Percentiles rank a stretch among this genome's conserved stretches.
Evolutionary conservation across 2,888 invertebrate genomes (phyloP).

Genomic region (Yponomeuta sedellus): DNA sequence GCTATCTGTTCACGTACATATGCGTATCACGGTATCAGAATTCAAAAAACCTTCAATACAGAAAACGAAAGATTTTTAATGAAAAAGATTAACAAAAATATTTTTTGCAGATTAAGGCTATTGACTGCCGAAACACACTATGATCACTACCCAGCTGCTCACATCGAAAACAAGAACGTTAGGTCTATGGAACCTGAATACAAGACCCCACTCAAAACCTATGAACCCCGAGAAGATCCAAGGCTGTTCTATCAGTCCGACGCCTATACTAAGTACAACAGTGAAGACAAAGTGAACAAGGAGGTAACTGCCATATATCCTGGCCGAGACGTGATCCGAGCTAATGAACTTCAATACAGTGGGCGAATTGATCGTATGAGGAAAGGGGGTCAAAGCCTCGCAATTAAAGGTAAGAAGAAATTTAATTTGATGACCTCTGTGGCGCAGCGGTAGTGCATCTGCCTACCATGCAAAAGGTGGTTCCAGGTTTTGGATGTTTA

Average conservation of each 20-base stretch:
- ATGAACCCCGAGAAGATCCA: slow-evolving; percentile 63
- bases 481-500: too few relatives aligned
- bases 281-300: slow-evolving; percentile 44
- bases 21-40: too few relatives aligned
- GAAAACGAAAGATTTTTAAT: background rate
- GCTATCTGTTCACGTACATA: too few relatives aligned
- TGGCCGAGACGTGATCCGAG: slow-evolving; percentile 47
- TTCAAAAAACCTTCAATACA: too few relatives aligned
- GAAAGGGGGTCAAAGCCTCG: background rate
- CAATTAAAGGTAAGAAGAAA: background rate
- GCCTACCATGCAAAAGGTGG: too few relatives aligned
- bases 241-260: slow-evolving; percentile 63
- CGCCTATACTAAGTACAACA: slow-evolving; percentile 56
- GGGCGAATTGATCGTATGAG: background rate
- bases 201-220: slow-evolving; percentile 35
- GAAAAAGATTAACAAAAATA: background rate
- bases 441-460: too few relatives aligned
- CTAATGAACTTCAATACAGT: slow-evolving; percentile 25
- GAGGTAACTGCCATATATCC: slow-evolving; percentile 53
- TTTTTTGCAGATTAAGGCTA: background rate
- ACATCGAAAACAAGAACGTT: background rate
- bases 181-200: background rate
- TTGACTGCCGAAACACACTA: background rate
- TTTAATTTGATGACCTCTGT: background rate
- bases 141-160: background rate